phyloP scores from a whole-genome alignment of 2,113 vertebrate species.

The Ursus arctos region DNA sequence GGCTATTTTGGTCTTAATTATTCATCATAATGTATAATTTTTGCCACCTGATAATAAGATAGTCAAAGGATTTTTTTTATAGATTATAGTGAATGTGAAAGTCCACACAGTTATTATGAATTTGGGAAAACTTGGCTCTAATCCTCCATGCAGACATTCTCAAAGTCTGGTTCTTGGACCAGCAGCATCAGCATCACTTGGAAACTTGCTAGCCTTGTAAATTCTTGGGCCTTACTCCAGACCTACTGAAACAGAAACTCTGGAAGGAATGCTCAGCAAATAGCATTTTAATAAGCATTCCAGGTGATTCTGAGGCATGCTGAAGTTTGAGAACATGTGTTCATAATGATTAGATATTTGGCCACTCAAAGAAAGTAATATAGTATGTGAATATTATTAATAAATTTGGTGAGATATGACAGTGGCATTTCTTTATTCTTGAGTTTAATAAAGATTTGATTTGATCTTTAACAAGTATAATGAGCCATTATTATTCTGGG shows the following conservation, averaged over 20 bases:
- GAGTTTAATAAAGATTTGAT: slow-evolving; percentile 2
- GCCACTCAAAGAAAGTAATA: background rate
- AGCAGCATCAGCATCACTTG: background rate
- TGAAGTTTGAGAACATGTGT: slow-evolving; percentile 35
- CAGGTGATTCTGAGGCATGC: slow-evolving; percentile 13
- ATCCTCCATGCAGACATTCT: slow-evolving; percentile 18
- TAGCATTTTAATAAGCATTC: background rate
- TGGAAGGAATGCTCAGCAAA: background rate
- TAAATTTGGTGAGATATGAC: background rate
- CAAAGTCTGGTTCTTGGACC: background rate
- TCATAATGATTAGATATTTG: background rate
- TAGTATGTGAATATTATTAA: background rate
- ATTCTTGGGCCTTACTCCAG: background rate
- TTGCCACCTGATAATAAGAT: slow-evolving; percentile 5
- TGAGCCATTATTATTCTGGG: slow-evolving; percentile 6
- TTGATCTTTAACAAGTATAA: slow-evolving; percentile 13
- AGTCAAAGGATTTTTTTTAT: background rate
- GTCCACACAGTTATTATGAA: background rate
- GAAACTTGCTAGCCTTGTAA: background rate
- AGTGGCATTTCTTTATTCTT: slow-evolving; percentile 35
- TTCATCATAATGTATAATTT: slow-evolving; percentile 38
- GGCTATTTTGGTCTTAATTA: background rate
- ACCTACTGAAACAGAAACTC: background rate
- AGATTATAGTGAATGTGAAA: background rate
- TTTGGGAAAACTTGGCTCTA: background rate